Percentiles rank a stretch among this genome's conserved stretches.
These are phyloP conservation scores for Fopius arisanus DNA, from an alignment of 1,140 invertebrate species.

Conservation along the genomic window DNA sequence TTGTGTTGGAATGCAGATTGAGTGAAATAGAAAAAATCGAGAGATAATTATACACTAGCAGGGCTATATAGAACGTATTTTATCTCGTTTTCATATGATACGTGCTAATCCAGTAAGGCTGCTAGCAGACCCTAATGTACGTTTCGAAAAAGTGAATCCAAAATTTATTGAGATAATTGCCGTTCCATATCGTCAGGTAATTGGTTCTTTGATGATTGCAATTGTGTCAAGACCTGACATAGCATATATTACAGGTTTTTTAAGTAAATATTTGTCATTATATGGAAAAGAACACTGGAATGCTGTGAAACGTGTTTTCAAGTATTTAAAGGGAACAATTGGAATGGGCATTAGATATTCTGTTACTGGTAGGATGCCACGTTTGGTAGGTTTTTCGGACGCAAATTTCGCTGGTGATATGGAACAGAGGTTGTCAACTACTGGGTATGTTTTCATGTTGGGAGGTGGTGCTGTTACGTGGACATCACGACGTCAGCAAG, in stretches of 20 bases:
- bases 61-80: slow-evolving; percentile 15
- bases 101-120: background rate
- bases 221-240: slow-evolving; percentile 60
- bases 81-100: slow-evolving; percentile 15
- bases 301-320: slow-evolving; percentile 39
- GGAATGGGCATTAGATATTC: background rate
- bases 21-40: background rate
- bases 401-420: background rate
- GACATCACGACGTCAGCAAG: background rate
- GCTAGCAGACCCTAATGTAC: slow-evolving; percentile 1
- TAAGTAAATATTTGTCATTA: slow-evolving; percentile 19
- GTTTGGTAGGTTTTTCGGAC: background rate
- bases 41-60: background rate
- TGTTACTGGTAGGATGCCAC: background rate
- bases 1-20: background rate
- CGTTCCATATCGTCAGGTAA: slow-evolving; percentile 37
- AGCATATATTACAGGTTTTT: slow-evolving; percentile 49
- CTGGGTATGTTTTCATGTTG: background rate
- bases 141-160: background rate
- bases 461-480: background rate
- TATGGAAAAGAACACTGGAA: slow-evolving; percentile 34
- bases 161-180: background rate
- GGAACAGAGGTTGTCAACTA: background rate
- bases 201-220: slow-evolving; percentile 50
- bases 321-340: slow-evolving; percentile 39